Conservation (phyloP, 2,113 vertebrate species). For the Hydrochoerus hydrochaeris region DNA sequence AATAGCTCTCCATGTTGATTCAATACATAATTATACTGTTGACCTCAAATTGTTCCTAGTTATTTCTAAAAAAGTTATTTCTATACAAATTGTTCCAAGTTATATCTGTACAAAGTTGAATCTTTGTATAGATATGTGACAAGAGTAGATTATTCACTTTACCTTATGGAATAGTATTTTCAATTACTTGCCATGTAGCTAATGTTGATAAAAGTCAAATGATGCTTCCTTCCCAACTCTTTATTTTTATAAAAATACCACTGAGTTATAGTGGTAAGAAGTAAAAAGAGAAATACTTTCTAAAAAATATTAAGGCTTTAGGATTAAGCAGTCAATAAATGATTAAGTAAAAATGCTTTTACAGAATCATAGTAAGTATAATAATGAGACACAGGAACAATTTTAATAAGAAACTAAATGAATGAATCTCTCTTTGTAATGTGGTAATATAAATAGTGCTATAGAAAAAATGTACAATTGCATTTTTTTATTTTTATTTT, state of each 20-base stretch:
- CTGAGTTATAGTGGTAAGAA: background rate
- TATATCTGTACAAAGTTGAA: background rate
- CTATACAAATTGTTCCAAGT: background rate
- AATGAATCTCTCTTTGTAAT: background rate
- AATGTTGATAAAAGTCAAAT: conserved; percentile 21
- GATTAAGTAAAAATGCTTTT: background rate
- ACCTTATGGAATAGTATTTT: background rate
- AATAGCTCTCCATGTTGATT: background rate
- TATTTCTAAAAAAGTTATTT: too few species aligned
- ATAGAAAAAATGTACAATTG: background rate
- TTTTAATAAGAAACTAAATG: background rate
- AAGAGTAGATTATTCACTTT: background rate
- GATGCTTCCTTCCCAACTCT: background rate
- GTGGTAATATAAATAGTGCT: background rate
- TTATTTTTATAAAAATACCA: conserved; percentile 10
- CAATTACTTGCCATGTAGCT: background rate
- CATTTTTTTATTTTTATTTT: too few species aligned
- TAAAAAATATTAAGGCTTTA: background rate
- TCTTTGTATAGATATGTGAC: background rate
- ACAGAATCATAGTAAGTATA: background rate
- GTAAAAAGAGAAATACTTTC: background rate
- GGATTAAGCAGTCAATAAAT: background rate
- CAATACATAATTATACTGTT: background rate
- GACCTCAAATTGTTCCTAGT: background rate
- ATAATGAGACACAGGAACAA: background rate